Percentiles rank a stretch among this genome's conserved stretches.
These are phyloP conservation scores for Phenganax subtilis DNA, from an alignment of 92 coral and sea anemone species.

Conservation along the genomic window DNA sequence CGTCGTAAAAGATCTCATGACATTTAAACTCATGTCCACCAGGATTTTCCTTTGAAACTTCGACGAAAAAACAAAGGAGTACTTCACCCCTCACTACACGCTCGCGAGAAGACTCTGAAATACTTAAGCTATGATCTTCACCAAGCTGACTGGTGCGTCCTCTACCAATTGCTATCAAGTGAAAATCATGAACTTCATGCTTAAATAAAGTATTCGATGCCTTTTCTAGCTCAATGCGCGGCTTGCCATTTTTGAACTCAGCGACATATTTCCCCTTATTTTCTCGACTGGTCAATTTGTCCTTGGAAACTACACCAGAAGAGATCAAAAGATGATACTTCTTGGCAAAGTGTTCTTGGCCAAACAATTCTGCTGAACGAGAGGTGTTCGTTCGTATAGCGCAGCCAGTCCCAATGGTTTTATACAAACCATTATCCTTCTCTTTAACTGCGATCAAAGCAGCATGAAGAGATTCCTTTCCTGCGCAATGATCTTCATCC, in stretches of 20 bases:
- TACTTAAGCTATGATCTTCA: slow-evolving; percentile 17
- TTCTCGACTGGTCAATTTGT: slow-evolving; percentile 18
- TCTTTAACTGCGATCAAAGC: slow-evolving; percentile 37
- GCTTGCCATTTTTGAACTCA: slow-evolving; percentile 32
- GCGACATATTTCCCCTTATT: slow-evolving; percentile 32
- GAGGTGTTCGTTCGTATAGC: slow-evolving; percentile 15
- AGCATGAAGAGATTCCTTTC: slow-evolving; percentile 18
- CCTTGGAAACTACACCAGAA: slow-evolving; percentile 21
- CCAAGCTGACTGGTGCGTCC: slow-evolving; percentile 33
- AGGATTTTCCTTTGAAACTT: slow-evolving; percentile 8
- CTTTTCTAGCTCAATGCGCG: slow-evolving; percentile 34
- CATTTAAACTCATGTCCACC: slow-evolving; percentile 23
- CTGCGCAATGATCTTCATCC: background rate
- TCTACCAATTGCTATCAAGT: slow-evolving; percentile 32
- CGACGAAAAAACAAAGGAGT: slow-evolving; percentile 18
- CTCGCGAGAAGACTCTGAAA: slow-evolving; percentile 7
- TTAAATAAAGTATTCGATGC: slow-evolving; percentile 35
- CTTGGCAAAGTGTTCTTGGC: background rate
- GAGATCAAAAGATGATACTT: slow-evolving; percentile 40
- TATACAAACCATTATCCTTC: slow-evolving; percentile 11
- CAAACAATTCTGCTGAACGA: too few relatives aligned
- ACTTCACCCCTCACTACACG: slow-evolving; percentile 11
- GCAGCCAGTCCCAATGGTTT: slow-evolving; percentile 38
- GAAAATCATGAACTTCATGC: slow-evolving; percentile 35
- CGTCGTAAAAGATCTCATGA: slow-evolving; percentile 22